A percentile compares a stretch with the other conserved stretches of the same genome.
Conservation (phyloP, 2,888 invertebrate genomes). For the Cantharis lateralis region DNA sequence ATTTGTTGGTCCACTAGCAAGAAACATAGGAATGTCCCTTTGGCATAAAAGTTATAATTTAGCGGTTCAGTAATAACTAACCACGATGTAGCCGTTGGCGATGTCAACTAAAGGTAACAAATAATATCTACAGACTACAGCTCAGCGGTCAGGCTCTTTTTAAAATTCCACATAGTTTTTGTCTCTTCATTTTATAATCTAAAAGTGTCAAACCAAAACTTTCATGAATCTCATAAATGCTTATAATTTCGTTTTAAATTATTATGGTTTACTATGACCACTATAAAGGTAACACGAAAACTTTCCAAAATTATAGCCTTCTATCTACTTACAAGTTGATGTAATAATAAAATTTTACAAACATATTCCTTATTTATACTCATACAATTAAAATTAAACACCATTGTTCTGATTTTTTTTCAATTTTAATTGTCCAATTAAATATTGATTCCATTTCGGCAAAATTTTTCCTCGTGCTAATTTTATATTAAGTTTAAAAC, state of each 20-base stretch:
- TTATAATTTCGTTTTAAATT: background rate
- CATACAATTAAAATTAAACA: background rate
- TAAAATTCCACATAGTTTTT: constrained; percentile 20
- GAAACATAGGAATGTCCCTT: constrained; percentile 38
- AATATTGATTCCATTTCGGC: background rate
- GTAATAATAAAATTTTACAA: background rate
- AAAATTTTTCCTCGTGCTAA: too few relatives aligned
- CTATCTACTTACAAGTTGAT: background rate
- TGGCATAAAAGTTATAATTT: constrained; percentile 35
- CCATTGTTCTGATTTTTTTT: background rate
- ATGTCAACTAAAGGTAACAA: constrained; percentile 33
- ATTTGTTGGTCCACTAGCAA: constrained; percentile 29
- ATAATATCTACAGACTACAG: constrained; percentile 15
- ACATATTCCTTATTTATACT: background rate
- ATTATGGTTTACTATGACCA: background rate
- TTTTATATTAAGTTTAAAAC: too few relatives aligned
- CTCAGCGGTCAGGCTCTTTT: constrained; percentile 16
- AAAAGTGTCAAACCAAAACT: constrained; percentile 9
- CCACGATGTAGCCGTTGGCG: constrained; percentile 25
- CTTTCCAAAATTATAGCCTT: background rate
- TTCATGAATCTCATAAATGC: background rate
- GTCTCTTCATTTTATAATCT: constrained; percentile 13
- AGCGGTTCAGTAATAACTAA: constrained; percentile 34
- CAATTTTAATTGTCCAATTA: background rate
- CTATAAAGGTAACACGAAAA: background rate